phyloP scores from a whole-genome alignment of 2,888 invertebrate species.

The Cataglyphis altisquamis region DNA sequence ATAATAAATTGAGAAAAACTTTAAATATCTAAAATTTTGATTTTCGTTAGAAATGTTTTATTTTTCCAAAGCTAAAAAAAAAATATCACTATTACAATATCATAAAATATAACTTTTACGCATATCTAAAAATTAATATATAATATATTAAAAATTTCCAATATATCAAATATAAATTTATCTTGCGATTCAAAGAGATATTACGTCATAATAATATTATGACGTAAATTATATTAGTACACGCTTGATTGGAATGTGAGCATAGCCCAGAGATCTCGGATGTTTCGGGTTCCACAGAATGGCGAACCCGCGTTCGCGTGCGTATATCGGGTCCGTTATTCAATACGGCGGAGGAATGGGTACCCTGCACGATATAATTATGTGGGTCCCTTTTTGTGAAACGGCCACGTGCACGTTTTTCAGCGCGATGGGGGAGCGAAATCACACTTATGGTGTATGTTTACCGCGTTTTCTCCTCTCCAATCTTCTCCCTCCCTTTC shows the following conservation, averaged over 20 bases:
- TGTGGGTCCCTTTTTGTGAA: conserved; percentile 47
- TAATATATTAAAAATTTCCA: neutral
- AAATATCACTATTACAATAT: neutral
- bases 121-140: neutral
- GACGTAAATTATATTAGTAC: conserved; percentile 3
- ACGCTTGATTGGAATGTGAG: neutral
- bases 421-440: conserved; percentile 36
- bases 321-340: conserved; percentile 22
- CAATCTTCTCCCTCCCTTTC: too few species aligned
- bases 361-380: conserved; percentile 36
- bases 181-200: neutral
- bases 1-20: neutral
- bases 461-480: conserved; percentile 5
- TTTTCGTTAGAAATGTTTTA: neutral
- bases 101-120: neutral
- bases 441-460: conserved; percentile 52
- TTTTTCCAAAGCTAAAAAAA: neutral
- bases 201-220: neutral
- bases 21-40: neutral
- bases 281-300: conserved; percentile 6
- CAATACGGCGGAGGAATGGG: conserved; percentile 6
- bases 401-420: conserved; percentile 45
- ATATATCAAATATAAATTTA: neutral
- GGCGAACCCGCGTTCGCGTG: neutral
- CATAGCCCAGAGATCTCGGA: neutral